Percentiles rank a stretch among this genome's conserved stretches.
These are phyloP conservation scores for Caenorhabditis briggsae DNA, from an alignment of 1,140 invertebrate species.

Conservation along the genomic window DNA sequence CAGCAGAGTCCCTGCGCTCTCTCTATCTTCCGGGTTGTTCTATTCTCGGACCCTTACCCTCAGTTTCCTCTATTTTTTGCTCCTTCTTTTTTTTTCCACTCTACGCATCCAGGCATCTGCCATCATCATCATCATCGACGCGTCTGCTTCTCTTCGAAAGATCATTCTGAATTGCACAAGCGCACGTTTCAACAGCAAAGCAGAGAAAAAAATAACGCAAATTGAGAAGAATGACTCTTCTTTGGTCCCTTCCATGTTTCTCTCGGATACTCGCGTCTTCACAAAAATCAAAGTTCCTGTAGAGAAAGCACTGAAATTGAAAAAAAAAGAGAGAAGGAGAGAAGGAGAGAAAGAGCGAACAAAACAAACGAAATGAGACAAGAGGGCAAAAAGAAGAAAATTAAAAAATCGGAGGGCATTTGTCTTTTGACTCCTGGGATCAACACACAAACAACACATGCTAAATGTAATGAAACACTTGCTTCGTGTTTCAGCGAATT, in stretches of 20 bases:
- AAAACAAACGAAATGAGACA: not conserved
- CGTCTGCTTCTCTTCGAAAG: conserved; percentile 49
- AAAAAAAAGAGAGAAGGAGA: not conserved
- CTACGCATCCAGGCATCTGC: not conserved
- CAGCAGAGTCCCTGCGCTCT: conserved; percentile 2
- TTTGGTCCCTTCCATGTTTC: not conserved
- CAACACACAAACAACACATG: conserved; percentile 50
- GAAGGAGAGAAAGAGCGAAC: not conserved
- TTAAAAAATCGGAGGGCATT: conserved; percentile 32
- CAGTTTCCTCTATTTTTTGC: conserved; percentile 5
- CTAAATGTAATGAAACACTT: conserved; percentile 27
- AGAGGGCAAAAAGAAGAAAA: not conserved
- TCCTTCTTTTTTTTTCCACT: not conserved
- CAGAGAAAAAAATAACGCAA: not conserved
- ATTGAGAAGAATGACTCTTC: conserved; percentile 46
- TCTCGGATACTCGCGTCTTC: not conserved
- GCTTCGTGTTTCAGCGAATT: not conserved
- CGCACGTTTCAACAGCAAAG: conserved; percentile 53
- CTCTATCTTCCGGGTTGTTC: conserved; percentile 34
- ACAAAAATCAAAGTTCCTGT: conserved; percentile 55
- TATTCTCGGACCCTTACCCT: conserved; percentile 13
- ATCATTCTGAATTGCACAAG: conserved; percentile 48
- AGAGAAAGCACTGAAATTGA: conserved; percentile 31
- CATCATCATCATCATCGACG: conserved; percentile 46
- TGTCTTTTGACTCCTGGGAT: not conserved